Percentiles rank a stretch among this genome's conserved stretches.
Conservation (phyloP, 1,140 invertebrate species). For the Ctenoplectra terminalis region DNA sequence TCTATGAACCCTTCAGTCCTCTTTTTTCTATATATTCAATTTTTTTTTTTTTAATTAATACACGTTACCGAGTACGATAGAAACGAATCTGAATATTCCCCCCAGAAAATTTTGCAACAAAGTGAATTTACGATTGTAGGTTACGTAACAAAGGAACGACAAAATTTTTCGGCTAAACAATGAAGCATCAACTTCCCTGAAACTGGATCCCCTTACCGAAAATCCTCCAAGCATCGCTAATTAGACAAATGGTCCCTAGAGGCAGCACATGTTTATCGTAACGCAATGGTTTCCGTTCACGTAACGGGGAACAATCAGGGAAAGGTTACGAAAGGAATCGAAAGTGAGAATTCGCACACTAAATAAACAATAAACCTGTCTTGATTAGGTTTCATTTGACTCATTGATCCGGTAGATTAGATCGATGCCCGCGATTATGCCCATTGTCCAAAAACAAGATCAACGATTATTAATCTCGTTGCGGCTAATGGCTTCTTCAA, state of each 20-base stretch:
- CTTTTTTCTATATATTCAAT: neutral
- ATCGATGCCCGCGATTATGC: constrained; percentile 1
- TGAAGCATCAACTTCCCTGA: neutral
- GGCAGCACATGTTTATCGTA: constrained; percentile 30
- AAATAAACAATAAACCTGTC: constrained; percentile 48
- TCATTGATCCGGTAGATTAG: constrained; percentile 70
- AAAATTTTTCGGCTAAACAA: constrained; percentile 2
- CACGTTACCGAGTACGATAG: neutral
- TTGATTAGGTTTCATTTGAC: constrained; percentile 70
- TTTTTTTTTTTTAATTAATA: neutral
- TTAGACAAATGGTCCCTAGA: neutral
- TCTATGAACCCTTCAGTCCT: neutral
- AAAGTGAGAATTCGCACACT: constrained; percentile 54
- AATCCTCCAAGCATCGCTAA: neutral
- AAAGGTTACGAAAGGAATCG: constrained; percentile 53
- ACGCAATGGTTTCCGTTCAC: constrained; percentile 37
- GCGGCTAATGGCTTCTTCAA: neutral
- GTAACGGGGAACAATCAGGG: constrained; percentile 39
- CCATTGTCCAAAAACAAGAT: constrained; percentile 46
- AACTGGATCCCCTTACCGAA: neutral
- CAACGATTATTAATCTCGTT: constrained; percentile 27
- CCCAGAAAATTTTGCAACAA: neutral
- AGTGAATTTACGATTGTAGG: neutral
- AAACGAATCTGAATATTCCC: no score
- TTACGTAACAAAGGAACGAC: neutral